Base-by-base conservation (phyloP, 2,113 vertebrate species). In the Tachysurus vachellii region DNA sequence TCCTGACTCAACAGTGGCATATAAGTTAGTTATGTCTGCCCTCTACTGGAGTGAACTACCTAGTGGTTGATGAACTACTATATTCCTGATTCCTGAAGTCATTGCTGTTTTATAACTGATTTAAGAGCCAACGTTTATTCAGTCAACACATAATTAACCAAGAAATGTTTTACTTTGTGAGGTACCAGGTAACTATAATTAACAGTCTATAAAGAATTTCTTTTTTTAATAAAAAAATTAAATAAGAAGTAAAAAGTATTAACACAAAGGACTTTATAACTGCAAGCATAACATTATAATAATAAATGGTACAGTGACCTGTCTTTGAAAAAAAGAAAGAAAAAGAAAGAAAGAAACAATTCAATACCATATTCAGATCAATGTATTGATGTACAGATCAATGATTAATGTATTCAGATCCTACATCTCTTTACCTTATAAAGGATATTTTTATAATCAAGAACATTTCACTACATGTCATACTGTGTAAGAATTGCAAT, bases 21-120 rank as follows among this genome's bases (percentile, higher is more conserved):
- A 75, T 44, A 64, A 36, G 2, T 71, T 11, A 81, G 89, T 80
- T 17, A 80, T n/a, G 79, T 83, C 88, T 44, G 88, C 84, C 89
- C 88, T 89, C 92, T 92, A 61, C 88, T 91, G 92, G 88, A 82
- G 11, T 4, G 54, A 0, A 50, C n/a, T 16, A 31, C n/a, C 36
- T 23, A 19, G 5, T 50, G 14, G 59, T 59, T 16, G 31, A 36
- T 73, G 36, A 47, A 50, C 44, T 77, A 36, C 17, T 36, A 21
- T 23, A 36, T 36, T 36, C 26, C 77, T 80, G 36, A 80, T 57
- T 19, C n/a, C 10, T 59, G 10, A 5, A 31, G 8, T 50, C 5
- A 36, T 57, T 4, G 19, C 12, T 1, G 26, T 16, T 9, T 80
- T 21, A 57, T 4, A 57, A 80, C 17, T 21, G 9, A 80, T 5